Percentiles rank a stretch among this genome's conserved stretches.
Conservation (phyloP, 2,797 vertebrate species). For the Xyrichtys novacula region DNA sequence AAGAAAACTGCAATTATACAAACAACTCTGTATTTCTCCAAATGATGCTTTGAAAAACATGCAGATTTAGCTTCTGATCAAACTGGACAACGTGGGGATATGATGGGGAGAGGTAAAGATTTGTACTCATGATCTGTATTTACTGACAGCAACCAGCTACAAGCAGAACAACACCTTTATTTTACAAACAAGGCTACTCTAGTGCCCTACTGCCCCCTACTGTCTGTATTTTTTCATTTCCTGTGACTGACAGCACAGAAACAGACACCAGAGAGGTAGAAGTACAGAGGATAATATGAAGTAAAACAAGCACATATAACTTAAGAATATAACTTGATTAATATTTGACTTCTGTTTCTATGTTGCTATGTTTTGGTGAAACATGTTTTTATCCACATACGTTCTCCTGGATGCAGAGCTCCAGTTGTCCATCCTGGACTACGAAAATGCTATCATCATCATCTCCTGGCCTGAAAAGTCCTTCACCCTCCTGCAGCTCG, state of each 20-base stretch:
- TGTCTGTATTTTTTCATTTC: slow-evolving; percentile 12
- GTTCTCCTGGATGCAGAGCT: slow-evolving; percentile 91
- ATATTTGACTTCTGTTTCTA: background rate
- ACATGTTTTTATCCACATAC: slow-evolving; percentile 73
- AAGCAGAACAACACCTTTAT: slow-evolving; percentile 10
- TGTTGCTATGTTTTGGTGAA: background rate
- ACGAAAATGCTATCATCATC: slow-evolving; percentile 95
- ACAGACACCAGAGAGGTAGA: background rate
- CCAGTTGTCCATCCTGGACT: slow-evolving; percentile 94
- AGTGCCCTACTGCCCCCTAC: slow-evolving; percentile 20
- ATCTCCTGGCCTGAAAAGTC: slow-evolving; percentile 93
- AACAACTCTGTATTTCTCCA: background rate
- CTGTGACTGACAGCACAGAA: background rate
- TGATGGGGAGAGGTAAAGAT: background rate
- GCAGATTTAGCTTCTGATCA: no score
- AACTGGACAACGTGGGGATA: background rate
- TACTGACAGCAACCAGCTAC: background rate
- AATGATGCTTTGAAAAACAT: background rate
- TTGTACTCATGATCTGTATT: background rate
- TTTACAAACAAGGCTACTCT: background rate
- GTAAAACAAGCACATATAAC: no score
- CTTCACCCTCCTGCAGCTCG: slow-evolving; percentile 93
- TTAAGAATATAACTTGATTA: no score
- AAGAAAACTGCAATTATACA: slow-evolving; percentile 12
- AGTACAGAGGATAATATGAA: no score